Conservation (phyloP, 1,140 invertebrate species). For the Steinernema khuongi region DNA sequence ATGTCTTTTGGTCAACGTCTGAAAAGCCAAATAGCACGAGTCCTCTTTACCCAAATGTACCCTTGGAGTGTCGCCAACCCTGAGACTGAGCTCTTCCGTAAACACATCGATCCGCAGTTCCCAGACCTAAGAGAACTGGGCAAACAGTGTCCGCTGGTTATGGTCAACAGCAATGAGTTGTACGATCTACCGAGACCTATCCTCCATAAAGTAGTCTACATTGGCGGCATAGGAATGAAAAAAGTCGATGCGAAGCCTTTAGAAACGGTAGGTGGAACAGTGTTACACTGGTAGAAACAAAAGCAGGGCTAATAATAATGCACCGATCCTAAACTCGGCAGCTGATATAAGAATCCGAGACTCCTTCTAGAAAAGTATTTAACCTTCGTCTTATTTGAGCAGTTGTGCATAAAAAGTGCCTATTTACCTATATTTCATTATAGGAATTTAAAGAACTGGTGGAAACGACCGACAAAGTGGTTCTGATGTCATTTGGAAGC, state of each 20-base stretch:
- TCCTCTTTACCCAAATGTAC: background rate
- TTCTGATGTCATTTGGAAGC: constrained; percentile 7
- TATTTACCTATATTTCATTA: no score
- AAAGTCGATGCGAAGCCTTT: constrained; percentile 16
- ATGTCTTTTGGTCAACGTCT: background rate
- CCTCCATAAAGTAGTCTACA: constrained; percentile 30
- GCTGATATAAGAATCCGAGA: no score
- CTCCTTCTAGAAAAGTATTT: no score
- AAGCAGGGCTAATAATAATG: no score
- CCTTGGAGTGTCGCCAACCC: background rate
- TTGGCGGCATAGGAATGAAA: constrained; percentile 28
- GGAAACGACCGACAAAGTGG: constrained; percentile 8
- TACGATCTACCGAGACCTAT: constrained; percentile 29
- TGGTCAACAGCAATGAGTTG: constrained; percentile 28
- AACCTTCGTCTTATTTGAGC: background rate
- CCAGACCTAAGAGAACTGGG: constrained; percentile 16
- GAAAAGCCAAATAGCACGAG: background rate
- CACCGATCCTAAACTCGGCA: no score
- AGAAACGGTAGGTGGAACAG: background rate
- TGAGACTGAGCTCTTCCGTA: constrained; percentile 21
- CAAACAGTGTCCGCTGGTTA: constrained; percentile 20
- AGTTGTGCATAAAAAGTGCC: no score
- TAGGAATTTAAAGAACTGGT: constrained; percentile 11
- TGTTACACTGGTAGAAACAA: no score
- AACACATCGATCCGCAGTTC: constrained; percentile 21